Percentiles rank a stretch among this genome's conserved stretches.
Evolutionary conservation across 2,888 invertebrate species (phyloP).

Genomic region (Elmis aenea): DNA sequence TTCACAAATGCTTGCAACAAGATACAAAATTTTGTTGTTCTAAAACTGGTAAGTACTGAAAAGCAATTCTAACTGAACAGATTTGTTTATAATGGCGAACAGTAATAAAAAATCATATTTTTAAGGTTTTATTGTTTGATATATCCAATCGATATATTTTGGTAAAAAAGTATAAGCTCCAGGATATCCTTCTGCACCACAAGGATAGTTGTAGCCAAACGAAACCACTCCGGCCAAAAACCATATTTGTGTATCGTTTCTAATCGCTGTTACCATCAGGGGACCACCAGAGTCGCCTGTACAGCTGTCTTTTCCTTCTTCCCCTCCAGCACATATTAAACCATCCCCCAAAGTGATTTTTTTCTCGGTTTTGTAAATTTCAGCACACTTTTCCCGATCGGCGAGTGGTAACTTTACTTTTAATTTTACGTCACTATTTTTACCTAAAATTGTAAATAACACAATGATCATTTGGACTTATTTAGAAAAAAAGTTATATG

Average conservation of each 20-base stretch:
- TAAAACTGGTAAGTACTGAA: too few species aligned
- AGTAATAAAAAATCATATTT: too few species aligned
- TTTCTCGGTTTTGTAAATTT: conserved; percentile 45
- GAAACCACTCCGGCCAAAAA: conserved; percentile 37
- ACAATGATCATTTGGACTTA: too few species aligned
- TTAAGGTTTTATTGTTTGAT: conserved; percentile 25
- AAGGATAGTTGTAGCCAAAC: conserved; percentile 40
- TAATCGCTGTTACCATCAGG: conserved; percentile 51
- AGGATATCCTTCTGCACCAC: conserved; percentile 52
- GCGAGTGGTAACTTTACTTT: conserved; percentile 49
- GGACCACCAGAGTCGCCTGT: conserved; percentile 54
- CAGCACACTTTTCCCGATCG: conserved; percentile 48
- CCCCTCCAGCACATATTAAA: conserved; percentile 69
- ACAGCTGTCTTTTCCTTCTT: conserved; percentile 61
- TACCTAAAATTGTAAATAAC: too few species aligned
- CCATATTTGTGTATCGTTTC: conserved; percentile 22
- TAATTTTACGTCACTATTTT: conserved; percentile 21
- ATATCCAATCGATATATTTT: conserved; percentile 58
- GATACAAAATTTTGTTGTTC: too few species aligned
- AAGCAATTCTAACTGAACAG: too few species aligned
- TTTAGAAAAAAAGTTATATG: too few species aligned
- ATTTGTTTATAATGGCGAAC: too few species aligned
- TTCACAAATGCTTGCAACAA: too few species aligned
- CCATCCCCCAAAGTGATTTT: conserved; percentile 47
- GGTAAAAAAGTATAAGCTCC: conserved; percentile 61